Base-by-base conservation (phyloP, 1,140 invertebrate genomes). In the Neelides sp. region DNA sequence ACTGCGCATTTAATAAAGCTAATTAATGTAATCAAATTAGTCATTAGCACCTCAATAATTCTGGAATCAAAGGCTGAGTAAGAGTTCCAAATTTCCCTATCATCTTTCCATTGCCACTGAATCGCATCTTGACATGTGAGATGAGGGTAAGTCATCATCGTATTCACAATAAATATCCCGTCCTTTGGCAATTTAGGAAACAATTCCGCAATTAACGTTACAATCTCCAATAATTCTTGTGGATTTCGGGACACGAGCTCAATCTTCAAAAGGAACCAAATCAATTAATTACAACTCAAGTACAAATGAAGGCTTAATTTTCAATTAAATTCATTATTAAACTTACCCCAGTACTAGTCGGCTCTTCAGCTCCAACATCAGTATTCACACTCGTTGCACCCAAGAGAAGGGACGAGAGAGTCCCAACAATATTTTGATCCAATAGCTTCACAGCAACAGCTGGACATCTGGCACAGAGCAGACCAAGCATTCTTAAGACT, bases 91-190 rank as follows among this genome's bases (percentile, higher is more conserved):
- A 76, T 69, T 27, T 78, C 78, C 47, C 77, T 68, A 64, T 85
- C 92, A 68, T 95, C 91, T 40, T 85, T 76, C 91, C 92, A 96
- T 68, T 94, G 90, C 93, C 93, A 97, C 53, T 83, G 77, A 2
- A 92, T 85, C 50, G 80, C 76, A 64, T 89, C 82, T 42, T 61
- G 55, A 10, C 45, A 54, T 3, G 50, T 28, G 32, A 59, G 45
- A 61, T 86, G 82, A 62, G 78, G 82, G 64, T 80, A 78, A 68
- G 85, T 82, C 45, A 95, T 73, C 62, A 92, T 75, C 37, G 76
- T 73, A 71, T 97, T 90, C 52, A 96, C 88, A 46, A 82, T 75
- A 72, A 97, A 98, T 59, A 97, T 84, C 10, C 91, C 92, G 69
- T 95, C 88, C 5, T 79, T 79, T 1, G 93, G 93, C 57, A 98